phyloP scores from a whole-genome alignment of 2,113 vertebrate species.

The Dasyurus viverrinus region DNA sequence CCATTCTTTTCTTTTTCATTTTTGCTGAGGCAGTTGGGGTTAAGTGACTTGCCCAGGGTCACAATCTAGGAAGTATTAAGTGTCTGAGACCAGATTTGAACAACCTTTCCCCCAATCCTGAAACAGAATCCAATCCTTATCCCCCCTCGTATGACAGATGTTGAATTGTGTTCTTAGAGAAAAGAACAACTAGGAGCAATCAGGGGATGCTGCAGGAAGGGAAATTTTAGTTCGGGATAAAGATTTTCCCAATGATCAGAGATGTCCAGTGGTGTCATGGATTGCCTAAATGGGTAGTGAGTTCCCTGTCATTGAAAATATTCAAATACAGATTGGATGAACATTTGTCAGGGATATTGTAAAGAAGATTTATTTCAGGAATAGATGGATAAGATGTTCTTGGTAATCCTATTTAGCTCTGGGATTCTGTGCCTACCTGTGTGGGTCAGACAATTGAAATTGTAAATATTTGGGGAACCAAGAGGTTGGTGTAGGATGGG shows the following conservation, averaged over 20 bases:
- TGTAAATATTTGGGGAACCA: background rate
- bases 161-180: background rate
- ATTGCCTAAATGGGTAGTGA: background rate
- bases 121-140: background rate
- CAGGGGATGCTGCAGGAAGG: background rate
- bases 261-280: background rate
- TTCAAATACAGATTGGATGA: background rate
- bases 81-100: no score
- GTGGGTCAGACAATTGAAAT: background rate
- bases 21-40: no score
- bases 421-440: background rate
- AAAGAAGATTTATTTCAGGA: background rate
- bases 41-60: no score
- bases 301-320: background rate
- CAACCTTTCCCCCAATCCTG: no score
- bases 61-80: no score
- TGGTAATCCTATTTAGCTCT: background rate
- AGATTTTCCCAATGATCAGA: background rate
- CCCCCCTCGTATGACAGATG: background rate
- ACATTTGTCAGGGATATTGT: background rate
- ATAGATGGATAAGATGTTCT: background rate
- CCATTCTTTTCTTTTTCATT: no score
- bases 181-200: background rate
- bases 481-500: background rate
- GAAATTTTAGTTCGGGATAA: background rate